Percentiles rank a stretch among this genome's conserved stretches.
Conservation (phyloP, 2,888 invertebrate genomes). For the Lysandra coridon region DNA sequence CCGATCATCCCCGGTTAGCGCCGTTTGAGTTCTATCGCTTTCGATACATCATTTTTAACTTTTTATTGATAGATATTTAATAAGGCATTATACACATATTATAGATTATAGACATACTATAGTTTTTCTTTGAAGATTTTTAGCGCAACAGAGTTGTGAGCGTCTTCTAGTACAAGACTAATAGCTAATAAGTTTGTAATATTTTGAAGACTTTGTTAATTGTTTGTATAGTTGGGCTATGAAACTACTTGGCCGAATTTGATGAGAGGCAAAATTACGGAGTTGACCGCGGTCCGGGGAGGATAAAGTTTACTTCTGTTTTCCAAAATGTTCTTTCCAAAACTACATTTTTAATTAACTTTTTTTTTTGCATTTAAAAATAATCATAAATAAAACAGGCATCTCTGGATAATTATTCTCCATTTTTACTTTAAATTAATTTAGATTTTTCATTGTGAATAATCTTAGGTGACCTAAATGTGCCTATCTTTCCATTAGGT, state of each 20-base stretch:
- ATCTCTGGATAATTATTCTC: neutral
- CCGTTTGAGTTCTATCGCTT: conserved; percentile 44
- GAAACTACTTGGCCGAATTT: too few species aligned
- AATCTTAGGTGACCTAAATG: conserved; percentile 6
- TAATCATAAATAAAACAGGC: neutral
- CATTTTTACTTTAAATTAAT: neutral
- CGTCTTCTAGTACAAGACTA: too few species aligned
- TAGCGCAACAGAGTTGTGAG: too few species aligned
- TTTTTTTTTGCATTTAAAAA: neutral
- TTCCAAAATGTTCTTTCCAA: neutral
- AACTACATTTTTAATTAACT: neutral
- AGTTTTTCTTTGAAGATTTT: too few species aligned
- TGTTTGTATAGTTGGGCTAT: too few species aligned
- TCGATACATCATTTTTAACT: neutral
- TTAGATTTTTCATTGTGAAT: neutral
- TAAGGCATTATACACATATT: too few species aligned
- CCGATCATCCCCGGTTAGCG: conserved; percentile 62
- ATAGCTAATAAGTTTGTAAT: too few species aligned
- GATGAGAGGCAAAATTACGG: neutral
- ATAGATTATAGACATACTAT: too few species aligned
- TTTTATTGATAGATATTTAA: neutral
- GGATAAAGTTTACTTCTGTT: too few species aligned
- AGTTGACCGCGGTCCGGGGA: too few species aligned
- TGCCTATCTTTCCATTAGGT: neutral
- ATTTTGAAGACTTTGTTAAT: too few species aligned